Percentiles rank a stretch among this genome's conserved stretches.
These are phyloP conservation scores for Mohoua ochrocephala DNA, from an alignment of 2,113 vertebrate genomes.

Conservation along the genomic window DNA sequence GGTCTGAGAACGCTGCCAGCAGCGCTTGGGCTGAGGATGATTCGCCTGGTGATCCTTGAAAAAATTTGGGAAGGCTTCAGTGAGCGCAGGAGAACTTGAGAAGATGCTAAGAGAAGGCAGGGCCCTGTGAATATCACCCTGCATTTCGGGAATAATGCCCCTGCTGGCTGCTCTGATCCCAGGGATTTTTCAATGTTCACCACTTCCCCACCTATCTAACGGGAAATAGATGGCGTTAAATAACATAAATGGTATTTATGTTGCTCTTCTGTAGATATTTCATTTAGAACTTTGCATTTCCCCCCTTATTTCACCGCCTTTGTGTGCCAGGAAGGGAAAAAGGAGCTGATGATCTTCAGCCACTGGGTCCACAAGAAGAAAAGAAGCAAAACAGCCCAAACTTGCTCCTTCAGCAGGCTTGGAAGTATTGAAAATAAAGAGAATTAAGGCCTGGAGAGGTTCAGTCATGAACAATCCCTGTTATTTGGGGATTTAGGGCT, in stretches of 20 bases:
- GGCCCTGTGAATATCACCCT: accelerated
- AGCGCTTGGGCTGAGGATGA: neutral
- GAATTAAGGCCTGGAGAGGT: neutral
- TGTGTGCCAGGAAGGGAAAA: accelerated
- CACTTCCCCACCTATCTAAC: neutral
- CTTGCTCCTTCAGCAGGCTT: neutral
- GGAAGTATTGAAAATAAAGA: neutral
- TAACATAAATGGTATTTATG: accelerated
- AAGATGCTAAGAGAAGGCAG: neutral
- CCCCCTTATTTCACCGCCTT: neutral
- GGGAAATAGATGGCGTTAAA: accelerated
- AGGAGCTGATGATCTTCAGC: neutral
- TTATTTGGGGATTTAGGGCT: neutral
- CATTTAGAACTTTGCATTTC: neutral
- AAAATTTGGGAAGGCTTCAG: neutral
- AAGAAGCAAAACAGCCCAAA: neutral
- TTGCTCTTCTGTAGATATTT: neutral
- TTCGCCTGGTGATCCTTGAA: neutral
- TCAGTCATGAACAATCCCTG: neutral
- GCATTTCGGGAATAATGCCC: neutral
- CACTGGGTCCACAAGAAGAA: neutral
- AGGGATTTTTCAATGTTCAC: no score
- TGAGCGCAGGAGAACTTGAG: neutral
- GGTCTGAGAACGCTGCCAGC: neutral
- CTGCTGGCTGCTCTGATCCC: neutral